These are phyloP conservation scores for Drosophila malerkotliana DNA, from an alignment of 1,140 invertebrate genomes.

Conservation along the genomic window DNA sequence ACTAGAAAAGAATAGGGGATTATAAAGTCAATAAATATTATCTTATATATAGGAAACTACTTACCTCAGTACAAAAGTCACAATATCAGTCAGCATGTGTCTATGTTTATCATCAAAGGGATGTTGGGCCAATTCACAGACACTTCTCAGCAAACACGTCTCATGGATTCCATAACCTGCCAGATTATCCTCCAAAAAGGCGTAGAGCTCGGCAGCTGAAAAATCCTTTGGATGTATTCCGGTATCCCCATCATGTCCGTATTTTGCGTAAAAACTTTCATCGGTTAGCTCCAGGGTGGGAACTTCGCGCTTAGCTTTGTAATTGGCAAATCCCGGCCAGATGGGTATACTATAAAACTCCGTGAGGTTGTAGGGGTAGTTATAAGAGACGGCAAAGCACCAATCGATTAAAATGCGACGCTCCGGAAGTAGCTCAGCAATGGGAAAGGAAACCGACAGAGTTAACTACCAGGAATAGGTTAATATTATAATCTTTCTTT, in stretches of 20 bases:
- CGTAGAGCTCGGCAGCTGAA: constrained; percentile 74
- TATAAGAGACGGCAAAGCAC: constrained; percentile 75
- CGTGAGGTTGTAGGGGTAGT: constrained; percentile 51
- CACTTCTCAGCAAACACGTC: constrained; percentile 68
- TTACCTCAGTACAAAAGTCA: constrained; percentile 76
- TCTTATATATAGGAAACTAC: neutral
- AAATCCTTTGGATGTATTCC: constrained; percentile 69
- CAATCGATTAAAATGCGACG: constrained; percentile 72
- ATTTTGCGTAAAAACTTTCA: constrained; percentile 51
- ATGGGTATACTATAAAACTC: constrained; percentile 79
- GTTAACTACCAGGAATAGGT: constrained; percentile 28
- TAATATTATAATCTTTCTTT: neutral
- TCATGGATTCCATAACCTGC: constrained; percentile 66
- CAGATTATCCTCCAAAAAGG: constrained; percentile 56
- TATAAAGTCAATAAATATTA: too few species aligned
- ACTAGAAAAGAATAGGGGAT: constrained; percentile 32
- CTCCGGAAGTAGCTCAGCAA: constrained; percentile 67
- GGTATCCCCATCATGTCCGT: constrained; percentile 40
- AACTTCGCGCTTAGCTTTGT: constrained; percentile 51
- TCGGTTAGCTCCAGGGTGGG: constrained; percentile 31
- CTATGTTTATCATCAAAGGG: constrained; percentile 70
- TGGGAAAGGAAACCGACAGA: constrained; percentile 62
- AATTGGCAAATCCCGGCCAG: constrained; percentile 73
- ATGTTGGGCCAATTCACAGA: constrained; percentile 75
- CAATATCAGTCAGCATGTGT: constrained; percentile 66